Percentiles rank a stretch among this genome's conserved stretches.
phyloP scores from a whole-genome alignment of 2,113 vertebrate genomes.

The Neotragus moschatus region DNA sequence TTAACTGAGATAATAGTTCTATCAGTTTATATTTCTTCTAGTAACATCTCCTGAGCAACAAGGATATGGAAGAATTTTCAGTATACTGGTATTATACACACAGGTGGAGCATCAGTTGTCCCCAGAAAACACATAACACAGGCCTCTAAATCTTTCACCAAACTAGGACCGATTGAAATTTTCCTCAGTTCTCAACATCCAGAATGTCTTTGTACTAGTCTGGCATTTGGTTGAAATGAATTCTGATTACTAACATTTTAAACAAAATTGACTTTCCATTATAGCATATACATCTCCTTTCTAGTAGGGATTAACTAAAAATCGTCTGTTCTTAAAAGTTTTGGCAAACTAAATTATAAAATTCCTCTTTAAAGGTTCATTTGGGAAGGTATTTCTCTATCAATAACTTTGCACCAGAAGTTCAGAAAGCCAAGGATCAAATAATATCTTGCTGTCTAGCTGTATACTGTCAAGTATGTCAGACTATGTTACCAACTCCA shows the following conservation, averaged over 20 bases:
- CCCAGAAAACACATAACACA: neutral
- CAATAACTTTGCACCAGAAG: slow-evolving; percentile 65
- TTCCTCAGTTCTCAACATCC: neutral
- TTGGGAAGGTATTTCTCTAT: slow-evolving; percentile 65
- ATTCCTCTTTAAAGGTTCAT: slow-evolving; percentile 62
- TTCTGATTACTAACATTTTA: neutral
- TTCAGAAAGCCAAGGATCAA: slow-evolving; percentile 62
- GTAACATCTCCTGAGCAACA: neutral
- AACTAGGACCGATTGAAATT: neutral
- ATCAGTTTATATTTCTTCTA: neutral
- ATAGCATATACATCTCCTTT: neutral
- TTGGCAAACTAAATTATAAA: neutral
- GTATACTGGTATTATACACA: neutral
- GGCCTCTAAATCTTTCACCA: neutral
- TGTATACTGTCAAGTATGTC: slow-evolving; percentile 65
- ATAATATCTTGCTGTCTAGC: slow-evolving; percentile 59
- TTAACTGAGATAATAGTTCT: neutral
- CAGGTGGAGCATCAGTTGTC: neutral
- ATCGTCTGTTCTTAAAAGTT: neutral
- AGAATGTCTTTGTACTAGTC: neutral
- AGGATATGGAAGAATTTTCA: neutral
- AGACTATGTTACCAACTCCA: slow-evolving; percentile 71
- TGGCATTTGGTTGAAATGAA: neutral
- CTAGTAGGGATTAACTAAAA: neutral
- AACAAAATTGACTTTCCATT: neutral